Evolutionary conservation across 2,797 vertebrate genomes (phyloP).

Genomic region (Odontamblyopus lacepedii): DNA sequence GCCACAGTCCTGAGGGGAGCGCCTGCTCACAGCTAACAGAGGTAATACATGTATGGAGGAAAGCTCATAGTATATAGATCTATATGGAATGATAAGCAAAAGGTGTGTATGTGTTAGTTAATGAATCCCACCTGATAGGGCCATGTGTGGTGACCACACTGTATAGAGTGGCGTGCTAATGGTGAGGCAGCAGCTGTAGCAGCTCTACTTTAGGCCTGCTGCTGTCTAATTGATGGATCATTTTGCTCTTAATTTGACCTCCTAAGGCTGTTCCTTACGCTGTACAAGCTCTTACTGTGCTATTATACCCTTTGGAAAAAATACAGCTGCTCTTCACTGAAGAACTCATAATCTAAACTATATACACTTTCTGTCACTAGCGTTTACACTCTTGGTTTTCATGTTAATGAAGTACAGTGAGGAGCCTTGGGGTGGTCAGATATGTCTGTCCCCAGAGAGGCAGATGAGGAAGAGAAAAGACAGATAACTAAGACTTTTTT

Average conservation of each 20-base stretch:
- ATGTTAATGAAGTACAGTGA: conserved; percentile 10
- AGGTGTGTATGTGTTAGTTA: conserved; percentile 22
- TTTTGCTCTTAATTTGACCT: conserved; percentile 78
- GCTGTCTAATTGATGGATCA: conserved; percentile 77
- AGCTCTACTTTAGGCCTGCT: conserved; percentile 66
- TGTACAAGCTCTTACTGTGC: conserved; percentile 60
- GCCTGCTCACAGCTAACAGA: conserved; percentile 44
- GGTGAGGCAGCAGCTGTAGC: conserved; percentile 67
- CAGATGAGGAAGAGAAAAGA: conserved; percentile 8
- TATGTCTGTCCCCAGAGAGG: conserved; percentile 19
- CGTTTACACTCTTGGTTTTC: conserved; percentile 16
- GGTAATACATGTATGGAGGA: conserved; percentile 22
- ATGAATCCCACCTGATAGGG: conserved; percentile 37
- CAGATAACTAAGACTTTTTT: neutral
- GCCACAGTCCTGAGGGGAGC: conserved; percentile 48
- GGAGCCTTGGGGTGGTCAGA: conserved; percentile 20
- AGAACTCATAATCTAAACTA: conserved; percentile 48
- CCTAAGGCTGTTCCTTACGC: conserved; percentile 66
- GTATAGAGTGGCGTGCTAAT: conserved; percentile 53
- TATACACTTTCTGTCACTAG: conserved; percentile 31
- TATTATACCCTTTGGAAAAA: conserved; percentile 48
- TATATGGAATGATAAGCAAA: conserved; percentile 10
- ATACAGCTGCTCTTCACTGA: conserved; percentile 65
- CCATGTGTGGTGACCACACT: conserved; percentile 52
- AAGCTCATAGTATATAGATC: neutral